These are phyloP conservation scores for Pherbina coryleti DNA, from an alignment of 2,888 invertebrate species.

Conservation along the genomic window DNA sequence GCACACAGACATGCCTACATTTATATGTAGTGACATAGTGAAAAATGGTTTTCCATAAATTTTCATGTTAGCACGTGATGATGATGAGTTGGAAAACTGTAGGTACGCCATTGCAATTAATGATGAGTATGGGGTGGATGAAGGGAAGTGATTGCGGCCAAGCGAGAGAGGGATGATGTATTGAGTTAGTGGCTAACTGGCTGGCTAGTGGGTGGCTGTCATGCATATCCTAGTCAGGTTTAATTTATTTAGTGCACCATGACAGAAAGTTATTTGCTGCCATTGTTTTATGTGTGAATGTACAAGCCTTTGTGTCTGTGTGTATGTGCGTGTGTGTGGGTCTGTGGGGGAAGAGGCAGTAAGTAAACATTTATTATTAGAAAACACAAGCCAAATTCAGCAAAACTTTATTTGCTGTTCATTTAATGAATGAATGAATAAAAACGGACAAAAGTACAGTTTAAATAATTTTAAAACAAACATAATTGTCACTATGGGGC, in stretches of 20 bases:
- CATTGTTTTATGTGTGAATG: slow-evolving; percentile 45
- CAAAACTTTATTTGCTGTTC: slow-evolving; percentile 11
- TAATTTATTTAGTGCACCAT: slow-evolving; percentile 53
- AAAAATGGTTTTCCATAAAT: slow-evolving; percentile 31
- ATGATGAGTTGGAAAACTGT: slow-evolving; percentile 23
- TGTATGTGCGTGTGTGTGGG: background rate
- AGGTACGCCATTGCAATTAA: slow-evolving; percentile 27
- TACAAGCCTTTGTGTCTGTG: background rate
- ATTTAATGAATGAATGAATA: background rate
- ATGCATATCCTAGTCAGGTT: slow-evolving; percentile 3
- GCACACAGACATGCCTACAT: background rate
- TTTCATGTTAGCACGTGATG: slow-evolving; percentile 30
- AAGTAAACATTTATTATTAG: background rate
- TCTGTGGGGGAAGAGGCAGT: background rate
- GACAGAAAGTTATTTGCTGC: slow-evolving; percentile 51
- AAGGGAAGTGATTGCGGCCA: background rate
- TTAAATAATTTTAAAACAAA: background rate
- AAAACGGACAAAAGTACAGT: background rate
- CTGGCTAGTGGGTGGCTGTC: background rate
- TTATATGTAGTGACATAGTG: slow-evolving; percentile 19
- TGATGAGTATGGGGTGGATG: background rate
- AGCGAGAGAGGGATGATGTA: background rate
- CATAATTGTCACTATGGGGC: too few relatives aligned
- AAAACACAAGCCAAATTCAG: background rate
- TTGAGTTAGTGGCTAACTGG: background rate